These are phyloP conservation scores for Nycticryphes semicollaris DNA, from an alignment of 2,113 vertebrate genomes.

Conservation along the genomic window DNA sequence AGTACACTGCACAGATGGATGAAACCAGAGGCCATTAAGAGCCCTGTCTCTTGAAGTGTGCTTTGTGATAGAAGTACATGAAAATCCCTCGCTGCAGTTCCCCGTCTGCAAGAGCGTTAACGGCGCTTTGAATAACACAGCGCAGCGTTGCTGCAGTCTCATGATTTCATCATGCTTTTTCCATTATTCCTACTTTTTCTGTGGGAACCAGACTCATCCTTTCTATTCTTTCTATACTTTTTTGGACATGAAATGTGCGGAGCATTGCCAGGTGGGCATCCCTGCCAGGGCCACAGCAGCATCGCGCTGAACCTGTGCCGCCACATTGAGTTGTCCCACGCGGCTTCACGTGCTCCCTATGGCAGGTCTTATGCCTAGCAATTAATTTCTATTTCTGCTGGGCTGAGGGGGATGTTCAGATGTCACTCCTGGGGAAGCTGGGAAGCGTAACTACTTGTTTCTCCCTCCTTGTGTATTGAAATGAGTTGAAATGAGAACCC, in stretches of 20 bases:
- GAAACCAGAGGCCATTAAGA: conserved; percentile 3
- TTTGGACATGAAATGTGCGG: fast-evolving
- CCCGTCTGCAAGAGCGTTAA: not conserved
- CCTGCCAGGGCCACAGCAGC: not conserved
- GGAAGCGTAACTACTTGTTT: not conserved
- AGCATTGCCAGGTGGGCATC: not conserved
- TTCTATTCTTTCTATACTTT: not conserved
- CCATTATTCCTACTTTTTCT: not conserved
- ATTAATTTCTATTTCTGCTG: not conserved
- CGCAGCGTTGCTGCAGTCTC: not conserved
- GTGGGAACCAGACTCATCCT: not conserved
- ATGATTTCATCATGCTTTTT: not conserved
- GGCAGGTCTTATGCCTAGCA: not conserved
- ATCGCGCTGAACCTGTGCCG: not conserved
- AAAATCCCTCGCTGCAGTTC: not conserved
- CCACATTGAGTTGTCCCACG: fast-evolving
- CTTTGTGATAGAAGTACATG: not conserved
- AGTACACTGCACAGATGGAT: not conserved
- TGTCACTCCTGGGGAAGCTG: not conserved
- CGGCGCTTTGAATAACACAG: not conserved
- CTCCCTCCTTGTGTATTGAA: not conserved
- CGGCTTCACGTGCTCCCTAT: fast-evolving
- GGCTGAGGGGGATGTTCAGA: not conserved
- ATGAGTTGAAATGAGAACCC: not conserved
- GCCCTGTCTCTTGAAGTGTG: not conserved